Conservation (phyloP, 2,888 invertebrate species). For the Lasioglossum malachurum region DNA sequence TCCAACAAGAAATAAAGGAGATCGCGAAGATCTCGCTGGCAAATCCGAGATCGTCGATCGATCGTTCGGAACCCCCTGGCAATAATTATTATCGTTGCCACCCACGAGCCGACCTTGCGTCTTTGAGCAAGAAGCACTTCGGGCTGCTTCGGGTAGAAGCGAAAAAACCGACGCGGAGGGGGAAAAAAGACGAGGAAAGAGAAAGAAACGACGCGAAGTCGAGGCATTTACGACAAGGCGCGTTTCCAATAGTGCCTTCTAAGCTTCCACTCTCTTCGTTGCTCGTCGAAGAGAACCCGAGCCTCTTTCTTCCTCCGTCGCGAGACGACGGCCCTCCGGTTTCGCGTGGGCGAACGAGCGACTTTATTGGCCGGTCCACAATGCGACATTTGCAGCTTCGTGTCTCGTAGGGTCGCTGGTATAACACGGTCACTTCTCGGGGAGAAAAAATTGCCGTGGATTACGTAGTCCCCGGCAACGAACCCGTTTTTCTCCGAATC, state of each 20-base stretch:
- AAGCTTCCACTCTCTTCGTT: slow-evolving; percentile 49
- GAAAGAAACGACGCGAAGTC: slow-evolving; percentile 57
- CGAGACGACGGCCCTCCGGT: slow-evolving; percentile 29
- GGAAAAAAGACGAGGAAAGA: slow-evolving; percentile 32
- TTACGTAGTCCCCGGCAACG: slow-evolving; percentile 43
- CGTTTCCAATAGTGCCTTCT: slow-evolving; percentile 66
- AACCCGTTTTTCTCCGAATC: slow-evolving; percentile 49
- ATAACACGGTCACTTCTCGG: slow-evolving; percentile 53
- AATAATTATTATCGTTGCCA: slow-evolving; percentile 68
- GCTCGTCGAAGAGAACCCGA: neutral
- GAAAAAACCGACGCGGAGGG: neutral
- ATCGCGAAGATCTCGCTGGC: slow-evolving; percentile 44
- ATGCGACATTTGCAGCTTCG: slow-evolving; percentile 67
- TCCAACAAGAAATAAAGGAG: slow-evolving; percentile 49
- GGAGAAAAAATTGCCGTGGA: slow-evolving; percentile 38
- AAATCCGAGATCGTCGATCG: slow-evolving; percentile 59
- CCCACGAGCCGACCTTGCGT: slow-evolving; percentile 65
- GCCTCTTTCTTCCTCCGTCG: slow-evolving; percentile 2
- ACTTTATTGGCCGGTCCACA: slow-evolving; percentile 72
- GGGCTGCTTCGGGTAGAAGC: neutral
- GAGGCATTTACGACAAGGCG: slow-evolving; percentile 65
- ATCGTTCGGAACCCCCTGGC: slow-evolving; percentile 47
- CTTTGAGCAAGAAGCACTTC: slow-evolving; percentile 46
- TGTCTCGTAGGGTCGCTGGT: slow-evolving; percentile 52
- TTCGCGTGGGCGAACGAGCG: slow-evolving; percentile 68